These are phyloP conservation scores for Atherix ibis DNA, from an alignment of 2,888 invertebrate species.

Conservation along the genomic window DNA sequence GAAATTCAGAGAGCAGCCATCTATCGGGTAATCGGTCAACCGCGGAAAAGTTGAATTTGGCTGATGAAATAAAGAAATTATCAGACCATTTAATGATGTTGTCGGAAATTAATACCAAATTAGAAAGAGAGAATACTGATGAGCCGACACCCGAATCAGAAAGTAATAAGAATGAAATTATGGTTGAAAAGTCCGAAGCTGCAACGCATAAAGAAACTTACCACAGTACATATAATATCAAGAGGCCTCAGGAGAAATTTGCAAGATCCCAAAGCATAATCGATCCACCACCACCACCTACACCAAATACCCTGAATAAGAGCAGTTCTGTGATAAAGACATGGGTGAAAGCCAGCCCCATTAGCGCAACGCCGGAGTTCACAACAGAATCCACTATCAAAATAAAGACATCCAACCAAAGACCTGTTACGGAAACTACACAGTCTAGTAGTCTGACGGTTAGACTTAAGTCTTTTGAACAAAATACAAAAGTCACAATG, in stretches of 20 bases:
- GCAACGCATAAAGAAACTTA: constrained; percentile 24
- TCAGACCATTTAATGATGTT: constrained; percentile 62
- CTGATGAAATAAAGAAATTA: constrained; percentile 68
- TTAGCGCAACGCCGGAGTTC: constrained; percentile 1
- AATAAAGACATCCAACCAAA: background rate
- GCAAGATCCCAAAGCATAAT: background rate
- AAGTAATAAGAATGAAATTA: constrained; percentile 22
- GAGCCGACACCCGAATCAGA: too few species aligned
- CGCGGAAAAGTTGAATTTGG: constrained; percentile 52
- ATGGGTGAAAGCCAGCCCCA: constrained; percentile 17
- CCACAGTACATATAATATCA: constrained; percentile 13
- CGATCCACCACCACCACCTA: too few species aligned
- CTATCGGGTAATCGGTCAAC: constrained; percentile 40
- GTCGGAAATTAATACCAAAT: constrained; percentile 43
- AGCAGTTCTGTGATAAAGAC: constrained; percentile 21
- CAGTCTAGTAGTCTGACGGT: constrained; percentile 20
- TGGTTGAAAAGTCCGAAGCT: constrained; percentile 21
- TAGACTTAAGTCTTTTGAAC: constrained; percentile 27
- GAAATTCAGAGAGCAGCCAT: constrained; percentile 65
- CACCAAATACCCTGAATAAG: too few species aligned
- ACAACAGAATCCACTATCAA: background rate
- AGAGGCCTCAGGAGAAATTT: constrained; percentile 4
- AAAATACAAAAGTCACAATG: constrained; percentile 18
- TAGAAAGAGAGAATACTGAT: constrained; percentile 17
- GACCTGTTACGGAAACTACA: constrained; percentile 3